Evolutionary conservation across 2,113 vertebrate genomes (phyloP).

Genomic region (mouse (Mus musculus)): GRCm39 chr9:34651001-34651500

Average conservation of each 20-base stretch:
- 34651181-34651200: neutral
- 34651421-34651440: neutral
- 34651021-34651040: constrained; percentile 56
- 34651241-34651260: neutral
- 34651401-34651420: neutral
- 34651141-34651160: neutral
- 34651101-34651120: constrained; percentile 54
- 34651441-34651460: neutral
- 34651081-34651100: constrained; percentile 68
- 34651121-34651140: constrained; percentile 13
- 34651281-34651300: neutral
- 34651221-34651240: neutral
- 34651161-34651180: neutral
- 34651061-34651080: constrained; percentile 52
- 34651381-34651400: neutral
- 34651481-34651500: fast-evolving
- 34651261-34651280: neutral
- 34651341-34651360: neutral
- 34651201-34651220: neutral
- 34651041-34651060: constrained; percentile 71
- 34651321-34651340: neutral
- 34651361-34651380: neutral
- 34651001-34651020: constrained; percentile 71
- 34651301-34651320: neutral
- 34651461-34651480: neutral